Evolutionary conservation across 2,113 vertebrate species (phyloP), one percentile per base, ranked within the genome.

Genomic region (Martes martes): DNA sequence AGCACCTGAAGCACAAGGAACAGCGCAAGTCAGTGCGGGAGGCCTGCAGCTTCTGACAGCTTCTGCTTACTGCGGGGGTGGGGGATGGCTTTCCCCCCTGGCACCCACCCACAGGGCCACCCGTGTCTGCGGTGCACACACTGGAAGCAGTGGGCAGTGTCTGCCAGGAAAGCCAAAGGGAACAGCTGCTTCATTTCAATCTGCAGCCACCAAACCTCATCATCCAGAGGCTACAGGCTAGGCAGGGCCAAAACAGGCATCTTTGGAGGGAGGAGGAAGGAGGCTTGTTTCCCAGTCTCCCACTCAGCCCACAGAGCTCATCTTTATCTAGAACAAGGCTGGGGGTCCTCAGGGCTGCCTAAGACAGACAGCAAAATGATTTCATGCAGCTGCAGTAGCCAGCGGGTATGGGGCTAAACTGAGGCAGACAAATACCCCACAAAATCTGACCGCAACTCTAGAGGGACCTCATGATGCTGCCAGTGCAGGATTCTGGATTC

Each of bases 1-100:
- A 99, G 99, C 99, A 99, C 99, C 99, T 99, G 98, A 89, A 97
- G 98, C 98, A 98, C 95, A 98, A 98, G 98, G 97, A 98, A 98
- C 61, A 98, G 45, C 55, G n/a, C 39, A 57, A 97, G 95, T 99
- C 52, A 99, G 91, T 57, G 39, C 10, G 4, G 0, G 0, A 0
- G 45, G 83, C 0, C 0, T 36, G 86, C 79, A 59, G 80, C 57
- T 3, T 61, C 0, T 23, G 11, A 6, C 0, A 16, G 65, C 11
- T 57, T 39, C 45, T 91, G 65, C 42, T 74, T 83, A 42, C 59
- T 28, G 42, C 9, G 67, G n/a, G n/a, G 82, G 28, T 87, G 0
- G 65, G 21, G 69, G 39, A 14, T 45, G 0, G 67, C 55, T 31
- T 36, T 36, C 7, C 6, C 45, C 81, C 74, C 50, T 8, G 6